Evolutionary conservation across 1,140 invertebrate genomes (phyloP).

Genomic region (Neuroterus valhalla): DNA sequence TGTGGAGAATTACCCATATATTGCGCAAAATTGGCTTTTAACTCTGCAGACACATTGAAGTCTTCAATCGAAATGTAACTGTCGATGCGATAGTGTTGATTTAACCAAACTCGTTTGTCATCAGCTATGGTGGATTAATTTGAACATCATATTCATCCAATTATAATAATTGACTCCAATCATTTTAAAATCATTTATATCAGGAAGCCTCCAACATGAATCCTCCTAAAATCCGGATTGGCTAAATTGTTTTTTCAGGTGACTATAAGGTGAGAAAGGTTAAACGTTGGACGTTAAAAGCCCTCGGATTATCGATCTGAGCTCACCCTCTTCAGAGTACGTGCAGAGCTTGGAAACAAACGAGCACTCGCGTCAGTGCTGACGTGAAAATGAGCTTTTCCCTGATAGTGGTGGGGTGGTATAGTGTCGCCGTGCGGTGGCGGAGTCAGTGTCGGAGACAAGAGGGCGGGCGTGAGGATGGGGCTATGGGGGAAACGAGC

Average conservation of each 20-base stretch:
- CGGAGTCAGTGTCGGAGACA: constrained; percentile 36
- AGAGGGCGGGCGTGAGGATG: constrained; percentile 36
- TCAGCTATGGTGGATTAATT: too few relatives aligned
- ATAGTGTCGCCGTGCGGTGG: constrained; percentile 39
- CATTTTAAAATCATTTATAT: too few relatives aligned
- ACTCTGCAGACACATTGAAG: too few relatives aligned
- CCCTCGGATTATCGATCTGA: constrained; percentile 54
- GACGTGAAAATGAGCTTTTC: constrained; percentile 65
- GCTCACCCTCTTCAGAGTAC: constrained; percentile 32
- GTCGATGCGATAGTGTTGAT: too few relatives aligned
- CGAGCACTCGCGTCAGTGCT: constrained; percentile 51
- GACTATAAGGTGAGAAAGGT: constrained; percentile 18
- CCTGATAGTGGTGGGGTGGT: constrained; percentile 38
- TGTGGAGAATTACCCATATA: too few relatives aligned
- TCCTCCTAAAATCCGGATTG: neutral
- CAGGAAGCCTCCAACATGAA: too few relatives aligned
- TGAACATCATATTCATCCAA: too few relatives aligned
- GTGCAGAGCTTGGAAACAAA: constrained; percentile 57
- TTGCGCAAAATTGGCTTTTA: too few relatives aligned
- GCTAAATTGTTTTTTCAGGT: constrained; percentile 20
- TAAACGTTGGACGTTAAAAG: neutral
- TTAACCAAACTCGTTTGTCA: too few relatives aligned
- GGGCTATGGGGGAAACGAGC: constrained; percentile 14
- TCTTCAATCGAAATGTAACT: too few relatives aligned
- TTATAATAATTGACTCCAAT: too few relatives aligned